Evolutionary conservation across 2,797 vertebrate species (phyloP), one percentile per base, ranked within the genome.

Genomic region (Gadopsis marmoratus): DNA sequence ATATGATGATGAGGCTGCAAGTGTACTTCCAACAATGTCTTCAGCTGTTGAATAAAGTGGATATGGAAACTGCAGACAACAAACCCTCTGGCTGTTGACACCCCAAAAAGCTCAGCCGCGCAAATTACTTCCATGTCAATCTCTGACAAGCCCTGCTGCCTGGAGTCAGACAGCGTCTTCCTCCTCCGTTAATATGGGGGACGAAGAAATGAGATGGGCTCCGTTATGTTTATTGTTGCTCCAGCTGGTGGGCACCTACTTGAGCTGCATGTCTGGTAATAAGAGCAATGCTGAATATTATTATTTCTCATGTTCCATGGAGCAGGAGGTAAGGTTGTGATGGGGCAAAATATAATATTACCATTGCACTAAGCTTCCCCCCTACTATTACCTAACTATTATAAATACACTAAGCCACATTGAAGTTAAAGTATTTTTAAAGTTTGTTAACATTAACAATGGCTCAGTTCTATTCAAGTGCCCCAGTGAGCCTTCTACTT

Each of bases 161-260:
- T 74, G 78, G 53, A 81, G 88, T 83, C 63, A 83, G 60, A 58
- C 71, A 68, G 76, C 37, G 62, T 75, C 50, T 60, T 77, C 79
- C 66, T 61, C 56, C 65, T 70, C 58, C 61, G 63, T 82, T 79
- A 75, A 82, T 82, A 85, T 9, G 8, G 47, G 66, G 68, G 37
- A 65, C 0, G 37, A 65, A 74, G 55, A 89, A 85, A 91, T 86
- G 69, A 87, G 78, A 84, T 84, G 43, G 83, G 54, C 63, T 76
- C 69, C 66, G 81, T 88, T 84, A 84, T 91, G 86, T 75, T 86
- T 83, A 89, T 88, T 88, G 83, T 84, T 86, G 74, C 64, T 87
- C 67, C 80, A 84, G 76, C 81, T 88, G 61, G 69, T 79, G 68
- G 65, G 62, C 47, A 83, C 45, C 41, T 45, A 72, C 76, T 81